phyloP scores from a whole-genome alignment of 2,888 invertebrate species.

The Acronicta aceris region DNA sequence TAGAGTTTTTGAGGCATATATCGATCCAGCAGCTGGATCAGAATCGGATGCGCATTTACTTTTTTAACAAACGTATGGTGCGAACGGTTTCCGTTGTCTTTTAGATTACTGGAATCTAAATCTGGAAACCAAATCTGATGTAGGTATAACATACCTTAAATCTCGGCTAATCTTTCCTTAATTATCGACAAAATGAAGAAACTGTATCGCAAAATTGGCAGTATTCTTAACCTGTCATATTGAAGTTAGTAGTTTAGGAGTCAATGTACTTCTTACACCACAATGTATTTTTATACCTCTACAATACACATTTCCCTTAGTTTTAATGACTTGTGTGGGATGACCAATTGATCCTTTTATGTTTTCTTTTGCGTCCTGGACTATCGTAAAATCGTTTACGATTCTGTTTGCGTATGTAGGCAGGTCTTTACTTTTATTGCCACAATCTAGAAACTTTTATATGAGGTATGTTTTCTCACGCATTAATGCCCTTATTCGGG shows the following conservation, averaged over 20 bases:
- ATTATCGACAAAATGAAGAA: too few relatives aligned
- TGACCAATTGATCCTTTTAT: conserved; percentile 40
- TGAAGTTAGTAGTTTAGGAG: background rate
- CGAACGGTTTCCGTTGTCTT: too few relatives aligned
- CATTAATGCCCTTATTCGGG: conserved; percentile 8
- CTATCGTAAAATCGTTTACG: conserved; percentile 32
- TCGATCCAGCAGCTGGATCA: too few relatives aligned
- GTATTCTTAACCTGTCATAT: background rate
- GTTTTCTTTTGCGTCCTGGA: conserved; percentile 18
- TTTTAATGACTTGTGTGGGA: conserved; percentile 38
- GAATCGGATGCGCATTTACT: too few relatives aligned
- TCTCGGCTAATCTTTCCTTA: too few relatives aligned
- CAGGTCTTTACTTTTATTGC: conserved; percentile 36
- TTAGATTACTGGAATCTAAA: too few relatives aligned
- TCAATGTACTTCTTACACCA: conserved; percentile 6
- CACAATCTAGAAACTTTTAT: conserved; percentile 13
- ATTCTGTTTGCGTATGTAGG: conserved; percentile 1
- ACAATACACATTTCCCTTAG: conserved; percentile 27
- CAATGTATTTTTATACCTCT: background rate
- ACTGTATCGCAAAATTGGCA: too few relatives aligned
- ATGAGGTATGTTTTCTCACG: conserved; percentile 40
- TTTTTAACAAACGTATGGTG: too few relatives aligned
- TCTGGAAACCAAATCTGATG: too few relatives aligned
- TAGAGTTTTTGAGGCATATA: too few relatives aligned
- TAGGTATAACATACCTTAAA: too few relatives aligned